Conservation (phyloP, 1,140 invertebrate species). For the Elysia chlorotica region DNA sequence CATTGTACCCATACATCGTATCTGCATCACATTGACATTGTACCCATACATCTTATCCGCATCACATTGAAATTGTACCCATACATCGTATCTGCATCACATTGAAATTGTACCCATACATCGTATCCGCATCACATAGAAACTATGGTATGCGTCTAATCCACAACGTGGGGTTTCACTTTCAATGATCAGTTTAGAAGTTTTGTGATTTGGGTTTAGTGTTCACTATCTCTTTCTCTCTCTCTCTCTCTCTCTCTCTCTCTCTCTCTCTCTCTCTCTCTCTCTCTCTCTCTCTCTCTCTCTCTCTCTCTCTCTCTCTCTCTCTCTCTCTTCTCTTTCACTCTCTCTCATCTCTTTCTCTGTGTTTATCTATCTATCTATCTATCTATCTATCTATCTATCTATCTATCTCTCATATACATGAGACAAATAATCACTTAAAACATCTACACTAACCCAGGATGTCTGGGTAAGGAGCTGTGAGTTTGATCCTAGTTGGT, state of each 20-base stretch:
- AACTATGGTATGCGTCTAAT: no score
- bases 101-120: no score
- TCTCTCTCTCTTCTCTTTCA: background rate
- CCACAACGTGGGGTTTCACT: no score
- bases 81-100: no score
- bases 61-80: no score
- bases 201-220: no score
- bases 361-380: background rate
- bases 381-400: no score
- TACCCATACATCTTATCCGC: no score
- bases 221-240: background rate
- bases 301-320: background rate
- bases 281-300: background rate
- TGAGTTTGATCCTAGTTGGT: background rate
- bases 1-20: no score
- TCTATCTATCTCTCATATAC: background rate
- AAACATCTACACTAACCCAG: background rate
- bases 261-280: conserved; percentile 12
- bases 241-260: conserved; percentile 16
- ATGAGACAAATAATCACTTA: background rate
- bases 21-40: no score
- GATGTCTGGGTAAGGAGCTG: background rate
- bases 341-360: background rate
- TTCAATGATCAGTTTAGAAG: no score
- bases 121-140: no score